Evolutionary conservation across 2,888 invertebrate genomes (phyloP).

Genomic region (Ceratothoa steindachneri): DNA sequence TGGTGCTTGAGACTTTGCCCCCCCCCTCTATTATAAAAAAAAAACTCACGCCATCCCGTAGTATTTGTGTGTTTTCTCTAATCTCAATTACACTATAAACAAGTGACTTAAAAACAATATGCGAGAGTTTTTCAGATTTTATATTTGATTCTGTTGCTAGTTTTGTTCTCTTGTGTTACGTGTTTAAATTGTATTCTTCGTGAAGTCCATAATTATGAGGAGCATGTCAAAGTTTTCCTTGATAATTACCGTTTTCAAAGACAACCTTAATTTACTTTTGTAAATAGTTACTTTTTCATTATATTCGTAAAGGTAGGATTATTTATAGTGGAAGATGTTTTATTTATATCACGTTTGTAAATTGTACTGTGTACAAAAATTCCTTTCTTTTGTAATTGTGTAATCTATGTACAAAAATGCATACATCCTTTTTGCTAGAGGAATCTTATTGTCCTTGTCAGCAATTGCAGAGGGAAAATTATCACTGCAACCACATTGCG

Average conservation of each 20-base stretch:
- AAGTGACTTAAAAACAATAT: no score
- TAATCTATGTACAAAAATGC: conserved; percentile 8
- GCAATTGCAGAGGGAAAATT: no score
- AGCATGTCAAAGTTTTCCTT: no score
- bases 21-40: not conserved
- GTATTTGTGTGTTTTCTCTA: not conserved
- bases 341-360: conserved; percentile 10
- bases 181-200: not conserved
- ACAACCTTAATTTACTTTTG: not conserved
- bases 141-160: not conserved
- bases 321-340: not conserved
- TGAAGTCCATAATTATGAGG: no score
- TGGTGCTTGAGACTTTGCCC: not conserved
- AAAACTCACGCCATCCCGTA: not conserved
- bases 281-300: not conserved
- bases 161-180: no score
- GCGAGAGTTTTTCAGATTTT: no score
- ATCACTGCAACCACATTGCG: no score
- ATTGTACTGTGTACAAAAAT: conserved; percentile 10
- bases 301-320: not conserved
- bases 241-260: not conserved
- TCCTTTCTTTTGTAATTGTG: conserved; percentile 8
- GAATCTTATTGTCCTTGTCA: not conserved
- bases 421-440: conserved; percentile 1
- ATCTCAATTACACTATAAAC: not conserved